These are phyloP conservation scores for Tenebrio molitor DNA, from an alignment of 1,140 invertebrate genomes.

Conservation along the genomic window DNA sequence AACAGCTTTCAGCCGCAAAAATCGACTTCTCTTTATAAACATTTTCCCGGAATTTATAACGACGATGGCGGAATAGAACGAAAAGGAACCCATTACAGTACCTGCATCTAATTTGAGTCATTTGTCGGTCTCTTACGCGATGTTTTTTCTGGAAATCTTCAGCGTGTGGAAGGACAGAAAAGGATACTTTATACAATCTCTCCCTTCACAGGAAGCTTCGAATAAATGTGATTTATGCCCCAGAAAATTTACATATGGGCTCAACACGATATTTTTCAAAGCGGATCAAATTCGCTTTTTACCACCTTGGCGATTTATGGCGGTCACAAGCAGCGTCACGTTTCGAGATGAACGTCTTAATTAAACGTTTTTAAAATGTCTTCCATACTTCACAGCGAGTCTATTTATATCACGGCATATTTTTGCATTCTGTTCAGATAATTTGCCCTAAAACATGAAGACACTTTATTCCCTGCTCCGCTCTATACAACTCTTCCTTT, in stretches of 20 bases:
- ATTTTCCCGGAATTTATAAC: background rate
- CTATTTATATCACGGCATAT: too few relatives aligned
- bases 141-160: slow-evolving; percentile 1
- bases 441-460: slow-evolving; percentile 19
- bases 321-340: too few relatives aligned
- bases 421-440: too few relatives aligned
- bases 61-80: background rate
- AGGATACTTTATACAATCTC: slow-evolving; percentile 27
- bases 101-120: background rate
- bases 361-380: too few relatives aligned
- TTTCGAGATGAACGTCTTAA: too few relatives aligned
- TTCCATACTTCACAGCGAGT: too few relatives aligned
- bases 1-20: slow-evolving; percentile 15
- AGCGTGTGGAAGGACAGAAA: background rate
- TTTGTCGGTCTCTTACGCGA: background rate
- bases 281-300: slow-evolving; percentile 13
- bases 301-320: slow-evolving; percentile 17
- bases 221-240: slow-evolving; percentile 23
- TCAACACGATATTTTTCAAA: slow-evolving; percentile 28
- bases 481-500: slow-evolving; percentile 26
- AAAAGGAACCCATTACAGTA: background rate
- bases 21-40: background rate
- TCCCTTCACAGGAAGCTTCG: slow-evolving; percentile 18
- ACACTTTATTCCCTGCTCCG: background rate
- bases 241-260: slow-evolving; percentile 27